Evolutionary conservation across 37 sponge, comb jelly and placozoan species (phyloP).

Genomic region (Diacarnus erythraeanus): DNA sequence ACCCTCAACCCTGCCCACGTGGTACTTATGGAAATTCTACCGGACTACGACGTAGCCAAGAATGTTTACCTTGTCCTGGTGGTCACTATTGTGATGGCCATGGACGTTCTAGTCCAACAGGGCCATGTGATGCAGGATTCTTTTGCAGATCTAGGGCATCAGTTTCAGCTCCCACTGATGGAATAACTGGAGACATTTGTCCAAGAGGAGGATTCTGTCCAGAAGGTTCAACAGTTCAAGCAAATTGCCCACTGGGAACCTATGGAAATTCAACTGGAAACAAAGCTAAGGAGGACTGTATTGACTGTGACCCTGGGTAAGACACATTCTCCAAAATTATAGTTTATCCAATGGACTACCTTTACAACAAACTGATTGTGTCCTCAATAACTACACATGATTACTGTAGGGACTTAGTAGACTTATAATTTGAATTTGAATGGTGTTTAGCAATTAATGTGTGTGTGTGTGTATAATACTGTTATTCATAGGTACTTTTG

Average conservation of each 20-base stretch:
- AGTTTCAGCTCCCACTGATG: constrained; percentile 19
- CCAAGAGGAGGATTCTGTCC: constrained; percentile 22
- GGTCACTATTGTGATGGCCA: constrained; percentile 12
- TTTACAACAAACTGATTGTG: too few species aligned
- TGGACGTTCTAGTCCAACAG: constrained; percentile 1
- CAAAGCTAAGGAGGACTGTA: constrained; percentile 1
- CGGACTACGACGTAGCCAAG: constrained; percentile 8
- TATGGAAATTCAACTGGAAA: constrained; percentile 17
- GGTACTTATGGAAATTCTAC: too few species aligned
- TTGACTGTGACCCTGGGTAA: constrained; percentile 18
- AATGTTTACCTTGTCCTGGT: constrained; percentile 31
- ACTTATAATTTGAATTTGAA: too few species aligned
- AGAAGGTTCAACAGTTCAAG: constrained; percentile 12
- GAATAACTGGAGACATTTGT: constrained; percentile 22
- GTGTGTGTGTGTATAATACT: too few species aligned
- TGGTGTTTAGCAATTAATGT: too few species aligned
- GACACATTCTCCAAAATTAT: too few species aligned
- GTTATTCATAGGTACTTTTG: too few species aligned
- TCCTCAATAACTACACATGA: too few species aligned
- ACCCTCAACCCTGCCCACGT: too few species aligned
- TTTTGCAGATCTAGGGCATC: constrained; percentile 4
- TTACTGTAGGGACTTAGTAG: too few species aligned
- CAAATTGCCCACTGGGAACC: constrained; percentile 13
- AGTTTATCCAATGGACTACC: background rate
- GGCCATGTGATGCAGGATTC: constrained; percentile 21